Evolutionary conservation across 2,113 vertebrate species (phyloP), one percentile per base, ranked within the genome.

Genomic region (Xyrauchen texanus): DNA sequence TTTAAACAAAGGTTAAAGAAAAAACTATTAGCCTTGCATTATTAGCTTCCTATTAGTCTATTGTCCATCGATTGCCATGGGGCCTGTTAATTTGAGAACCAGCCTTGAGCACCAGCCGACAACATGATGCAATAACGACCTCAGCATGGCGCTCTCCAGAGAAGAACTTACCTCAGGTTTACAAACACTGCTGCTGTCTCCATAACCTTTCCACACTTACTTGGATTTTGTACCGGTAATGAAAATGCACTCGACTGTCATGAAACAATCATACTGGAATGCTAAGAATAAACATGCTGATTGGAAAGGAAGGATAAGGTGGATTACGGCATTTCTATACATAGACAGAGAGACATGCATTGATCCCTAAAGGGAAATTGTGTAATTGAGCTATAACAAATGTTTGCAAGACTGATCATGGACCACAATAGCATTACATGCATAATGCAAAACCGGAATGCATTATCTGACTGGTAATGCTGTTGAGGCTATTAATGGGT

Each of bases 1-100:
- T n/a, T n/a, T n/a, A n/a, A n/a, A n/a, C n/a, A n/a, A n/a, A n/a
- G n/a, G 47, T 49, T 16, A 13, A 34, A 53, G 47, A 13, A 63
- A 7, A 34, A 34, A 34, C 21, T 34, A 34, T 34, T 34, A 74
- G 71, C 11, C 66, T 68, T 51, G n/a, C 5, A 4, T 6, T 44
- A 47, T 83, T 55, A 68, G 72, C 68, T 66, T 34, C 21, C 21
- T 34, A 34, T 34, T 34, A 34, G 21, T 34, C 21, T 68, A 76
- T 76, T 76, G 77, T 82, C 70, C 71, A 79, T 58, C 76, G 67
- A 83, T 79, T 83, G 81, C 21, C 51, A 53, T 55, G 71, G 70
- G 75, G 52, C 77, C n/a, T 60, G 51, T 76, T 76, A 15, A 66
- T 64, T 73, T 68, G 61, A 55, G 58, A 13, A 10, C 60, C 44